These are phyloP conservation scores for Spondyliosoma cantharus DNA, from an alignment of 2,797 vertebrate species.

Conservation along the genomic window DNA sequence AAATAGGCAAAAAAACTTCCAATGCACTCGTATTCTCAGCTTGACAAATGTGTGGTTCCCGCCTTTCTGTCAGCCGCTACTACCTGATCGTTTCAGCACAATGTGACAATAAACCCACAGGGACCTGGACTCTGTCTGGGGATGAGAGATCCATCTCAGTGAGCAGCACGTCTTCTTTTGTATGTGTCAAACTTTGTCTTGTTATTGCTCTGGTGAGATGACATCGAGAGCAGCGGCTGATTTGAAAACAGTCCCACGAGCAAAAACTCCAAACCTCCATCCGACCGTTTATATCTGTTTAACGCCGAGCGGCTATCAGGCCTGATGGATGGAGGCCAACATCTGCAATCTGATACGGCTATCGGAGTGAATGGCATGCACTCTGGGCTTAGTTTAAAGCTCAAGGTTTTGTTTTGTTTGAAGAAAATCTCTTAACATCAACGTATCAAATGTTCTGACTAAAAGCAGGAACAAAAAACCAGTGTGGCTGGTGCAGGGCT, in stretches of 20 bases:
- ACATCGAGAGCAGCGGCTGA: background rate
- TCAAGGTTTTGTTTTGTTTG: too few relatives aligned
- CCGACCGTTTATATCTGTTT: background rate
- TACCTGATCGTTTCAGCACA: conserved; percentile 13
- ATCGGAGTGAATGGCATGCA: too few relatives aligned
- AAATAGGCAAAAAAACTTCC: background rate
- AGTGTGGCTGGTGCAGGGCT: too few relatives aligned
- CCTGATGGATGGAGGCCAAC: background rate
- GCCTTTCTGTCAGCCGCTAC: background rate
- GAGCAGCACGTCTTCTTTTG: background rate
- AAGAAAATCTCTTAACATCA: too few relatives aligned
- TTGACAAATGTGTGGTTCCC: conserved; percentile 24
- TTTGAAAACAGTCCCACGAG: background rate
- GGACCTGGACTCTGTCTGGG: background rate
- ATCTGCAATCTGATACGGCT: background rate
- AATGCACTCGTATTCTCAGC: background rate
- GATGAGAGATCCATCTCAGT: background rate
- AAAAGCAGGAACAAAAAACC: too few relatives aligned
- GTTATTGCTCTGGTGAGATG: background rate
- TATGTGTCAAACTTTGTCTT: background rate
- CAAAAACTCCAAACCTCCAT: background rate
- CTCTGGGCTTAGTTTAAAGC: too few relatives aligned
- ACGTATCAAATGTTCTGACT: too few relatives aligned
- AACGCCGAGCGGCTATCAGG: background rate
- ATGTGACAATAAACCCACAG: background rate